These are phyloP conservation scores for Boulengeromyrus knoepffleri DNA, from an alignment of 2,113 vertebrate species.

Conservation along the genomic window DNA sequence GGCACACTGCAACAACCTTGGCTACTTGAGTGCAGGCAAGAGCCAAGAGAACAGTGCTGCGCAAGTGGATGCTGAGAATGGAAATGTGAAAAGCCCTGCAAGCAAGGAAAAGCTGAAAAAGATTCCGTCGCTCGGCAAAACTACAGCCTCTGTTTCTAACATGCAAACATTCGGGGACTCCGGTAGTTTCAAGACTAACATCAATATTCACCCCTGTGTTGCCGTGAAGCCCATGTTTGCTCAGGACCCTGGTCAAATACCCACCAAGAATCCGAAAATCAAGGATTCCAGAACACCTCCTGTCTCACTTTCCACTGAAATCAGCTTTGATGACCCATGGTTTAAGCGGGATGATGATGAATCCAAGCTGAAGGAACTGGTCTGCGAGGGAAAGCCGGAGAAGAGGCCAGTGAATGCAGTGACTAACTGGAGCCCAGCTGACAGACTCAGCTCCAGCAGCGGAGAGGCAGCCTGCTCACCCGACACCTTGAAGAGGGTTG, in stretches of 20 bases:
- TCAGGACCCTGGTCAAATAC: slow-evolving; percentile 48
- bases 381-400: slow-evolving; percentile 50
- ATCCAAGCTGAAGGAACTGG: slow-evolving; percentile 23
- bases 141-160: slow-evolving; percentile 71
- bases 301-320: slow-evolving; percentile 58
- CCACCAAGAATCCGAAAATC: slow-evolving; percentile 37
- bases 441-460: slow-evolving; percentile 65
- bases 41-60: slow-evolving; percentile 56
- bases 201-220: slow-evolving; percentile 74
- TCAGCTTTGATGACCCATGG: slow-evolving; percentile 90
- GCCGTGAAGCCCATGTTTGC: slow-evolving; percentile 65
- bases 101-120: slow-evolving; percentile 65
- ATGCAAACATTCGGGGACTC: slow-evolving; percentile 54
- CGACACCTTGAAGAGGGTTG: slow-evolving; percentile 69
- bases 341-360: slow-evolving; percentile 74
- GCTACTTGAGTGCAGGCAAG: slow-evolving; percentile 40
- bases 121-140: slow-evolving; percentile 72
- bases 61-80: slow-evolving; percentile 53
- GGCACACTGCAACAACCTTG: slow-evolving; percentile 35
- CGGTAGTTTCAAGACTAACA: slow-evolving; percentile 73
- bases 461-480: slow-evolving; percentile 65
- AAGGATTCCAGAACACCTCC: slow-evolving; percentile 53
- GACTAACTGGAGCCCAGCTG: slow-evolving; percentile 32
- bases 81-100: slow-evolving; percentile 49
- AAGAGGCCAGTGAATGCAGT: slow-evolving; percentile 42